Evolutionary conservation across 2,888 invertebrate species (phyloP).

Genomic region (Dugesia japonica): DNA sequence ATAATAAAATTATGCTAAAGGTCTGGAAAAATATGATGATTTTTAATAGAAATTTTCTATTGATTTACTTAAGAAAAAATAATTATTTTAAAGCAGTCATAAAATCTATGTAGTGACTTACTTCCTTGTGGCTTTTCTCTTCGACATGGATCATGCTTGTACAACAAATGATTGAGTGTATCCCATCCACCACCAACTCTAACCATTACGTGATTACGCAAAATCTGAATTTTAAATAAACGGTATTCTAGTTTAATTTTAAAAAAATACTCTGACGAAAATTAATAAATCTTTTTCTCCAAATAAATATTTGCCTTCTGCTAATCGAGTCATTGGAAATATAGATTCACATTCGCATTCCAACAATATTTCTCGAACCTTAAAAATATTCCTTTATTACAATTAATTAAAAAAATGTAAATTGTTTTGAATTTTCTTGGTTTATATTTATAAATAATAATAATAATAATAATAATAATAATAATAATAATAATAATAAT

Average conservation of each 20-base stretch:
- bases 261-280: slow-evolving; percentile 16
- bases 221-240: slow-evolving; percentile 54
- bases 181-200: slow-evolving; percentile 93
- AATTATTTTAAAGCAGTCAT: background rate
- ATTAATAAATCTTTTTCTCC: slow-evolving; percentile 17
- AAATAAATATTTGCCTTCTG: slow-evolving; percentile 22
- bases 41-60: background rate
- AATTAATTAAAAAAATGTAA: too few relatives aligned
- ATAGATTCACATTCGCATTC: slow-evolving; percentile 24
- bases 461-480: too few relatives aligned
- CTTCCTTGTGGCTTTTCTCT: slow-evolving; percentile 17
- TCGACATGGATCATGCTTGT: slow-evolving; percentile 88
- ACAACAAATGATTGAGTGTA: slow-evolving; percentile 79
- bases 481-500: too few relatives aligned
- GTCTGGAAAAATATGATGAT: background rate
- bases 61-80: background rate
- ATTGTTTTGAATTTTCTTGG: too few relatives aligned
- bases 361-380: slow-evolving; percentile 25
- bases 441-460: too few relatives aligned
- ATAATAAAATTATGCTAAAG: too few relatives aligned
- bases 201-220: slow-evolving; percentile 91
- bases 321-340: slow-evolving; percentile 26
- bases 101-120: background rate
- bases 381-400: too few relatives aligned
- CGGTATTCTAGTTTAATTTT: background rate